Percentiles rank a stretch among this genome's conserved stretches.
Conservation (phyloP, 1,140 invertebrate species). For the Scaptodrosophila lebanonensis region DNA sequence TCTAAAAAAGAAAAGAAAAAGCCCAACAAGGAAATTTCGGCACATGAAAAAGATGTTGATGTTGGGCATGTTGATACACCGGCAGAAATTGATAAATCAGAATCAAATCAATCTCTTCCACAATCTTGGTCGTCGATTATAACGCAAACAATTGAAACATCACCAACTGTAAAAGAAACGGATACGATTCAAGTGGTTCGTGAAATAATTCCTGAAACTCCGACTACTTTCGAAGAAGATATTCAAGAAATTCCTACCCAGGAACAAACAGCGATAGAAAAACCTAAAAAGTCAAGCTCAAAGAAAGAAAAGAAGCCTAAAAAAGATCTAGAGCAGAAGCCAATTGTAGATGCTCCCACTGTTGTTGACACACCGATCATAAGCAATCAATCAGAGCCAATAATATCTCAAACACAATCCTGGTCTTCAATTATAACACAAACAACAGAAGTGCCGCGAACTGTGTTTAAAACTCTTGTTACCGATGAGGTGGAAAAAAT, state of each 20-base stretch:
- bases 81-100: too few species aligned
- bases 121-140: slow-evolving; percentile 10
- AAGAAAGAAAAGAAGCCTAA: slow-evolving; percentile 8
- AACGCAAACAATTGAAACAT: not conserved
- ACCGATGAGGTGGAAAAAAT: not conserved
- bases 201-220: not conserved
- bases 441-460: not conserved
- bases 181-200: not conserved
- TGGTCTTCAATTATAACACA: slow-evolving; percentile 7
- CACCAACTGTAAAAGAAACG: not conserved
- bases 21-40: not conserved
- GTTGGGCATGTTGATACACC: too few species aligned
- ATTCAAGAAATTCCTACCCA: not conserved
- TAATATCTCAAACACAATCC: not conserved
- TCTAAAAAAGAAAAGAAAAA: not conserved
- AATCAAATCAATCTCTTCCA: not conserved
- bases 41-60: not conserved
- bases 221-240: not conserved
- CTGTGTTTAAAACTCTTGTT: not conserved
- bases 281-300: slow-evolving; percentile 7
- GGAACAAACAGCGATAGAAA: slow-evolving; percentile 6
- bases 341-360: not conserved
- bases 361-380: not conserved
- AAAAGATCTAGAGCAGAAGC: not conserved
- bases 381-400: not conserved